Evolutionary conservation across 2,113 vertebrate species (phyloP), one percentile per base, ranked within the genome.

Genomic region (Petaurus breviceps): DNA sequence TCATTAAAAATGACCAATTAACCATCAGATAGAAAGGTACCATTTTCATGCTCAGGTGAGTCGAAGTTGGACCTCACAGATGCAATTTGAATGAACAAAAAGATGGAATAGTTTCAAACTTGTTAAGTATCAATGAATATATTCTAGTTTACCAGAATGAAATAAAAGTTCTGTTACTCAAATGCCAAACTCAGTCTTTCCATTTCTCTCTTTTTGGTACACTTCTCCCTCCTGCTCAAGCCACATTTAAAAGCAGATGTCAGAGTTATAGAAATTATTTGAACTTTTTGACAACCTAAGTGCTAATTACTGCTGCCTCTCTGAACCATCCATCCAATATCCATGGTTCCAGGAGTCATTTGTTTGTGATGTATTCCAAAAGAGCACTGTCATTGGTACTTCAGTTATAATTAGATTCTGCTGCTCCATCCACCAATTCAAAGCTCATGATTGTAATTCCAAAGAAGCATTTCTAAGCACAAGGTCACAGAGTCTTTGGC

Each of bases 361-460:
- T 95, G 84, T 96, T 97, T 96, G 92, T 95, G 95, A 96, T 93
- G 50, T 54, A 61, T 96, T 96, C 96, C 95, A 47, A 95, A 96
- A 97, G 93, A 94, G 14, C 91, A 51, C 2, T 96, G 54, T 89
- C 37, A 4, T 51, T 55, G 91, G 91, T 96, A 97, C 92, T 96
- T 97, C 93, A 96, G 84, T 90, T 96, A 92, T 97, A 98, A 98
- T 98, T 98, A 98, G 90, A 97, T 98, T 98, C 97, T 97, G 92
- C 95, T 96, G 94, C 93, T 98, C 97, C 94, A 97, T 43, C 96
- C 97, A 96, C 47, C 95, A 92, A 92, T 97, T 97, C 97, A 98
- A 55, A 96, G 94, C 94, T 95, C 51, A 26, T 25, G 24, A 98
- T 19, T 98, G 89, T 90, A 97, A 98, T 98, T 98, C 97, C 77